A percentile compares a stretch with the other conserved stretches of the same genome.
Evolutionary conservation across 2,888 invertebrate genomes (phyloP).

Genomic region (Andrena hattorfiana): DNA sequence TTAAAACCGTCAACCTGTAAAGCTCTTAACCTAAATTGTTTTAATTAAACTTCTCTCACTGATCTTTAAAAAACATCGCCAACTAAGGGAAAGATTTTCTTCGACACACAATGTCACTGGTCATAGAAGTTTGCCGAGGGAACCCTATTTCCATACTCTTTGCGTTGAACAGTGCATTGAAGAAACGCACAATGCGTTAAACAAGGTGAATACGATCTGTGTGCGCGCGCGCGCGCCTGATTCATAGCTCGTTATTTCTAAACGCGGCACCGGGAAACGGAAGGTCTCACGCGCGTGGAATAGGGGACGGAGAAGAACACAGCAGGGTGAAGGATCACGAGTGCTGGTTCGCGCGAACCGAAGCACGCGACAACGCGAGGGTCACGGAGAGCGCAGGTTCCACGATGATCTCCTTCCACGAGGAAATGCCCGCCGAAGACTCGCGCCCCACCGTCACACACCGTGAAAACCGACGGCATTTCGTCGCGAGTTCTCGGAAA

Average conservation of each 20-base stretch:
- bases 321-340: constrained; percentile 1
- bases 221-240: background rate
- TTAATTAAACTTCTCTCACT: no score
- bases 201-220: background rate
- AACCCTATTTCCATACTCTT: background rate
- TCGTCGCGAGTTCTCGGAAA: constrained; percentile 68
- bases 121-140: background rate
- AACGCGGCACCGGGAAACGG: background rate
- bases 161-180: background rate
- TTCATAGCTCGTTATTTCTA: background rate
- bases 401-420: constrained; percentile 54
- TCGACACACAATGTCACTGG: no score
- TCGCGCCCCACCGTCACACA: constrained; percentile 29
- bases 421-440: constrained; percentile 31
- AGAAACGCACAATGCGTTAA: background rate
- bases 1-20: no score
- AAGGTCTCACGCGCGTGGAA: background rate
- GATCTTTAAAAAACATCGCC: background rate
- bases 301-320: background rate
- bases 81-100: background rate
- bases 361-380: background rate
- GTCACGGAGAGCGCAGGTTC: constrained; percentile 53
- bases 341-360: no score
- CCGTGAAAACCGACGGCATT: constrained; percentile 71
- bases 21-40: no score